A percentile compares a stretch with the other conserved stretches of the same genome.
These are phyloP conservation scores for Pipistrellus nathusii DNA, from an alignment of 2,797 vertebrate genomes.

Conservation along the genomic window DNA sequence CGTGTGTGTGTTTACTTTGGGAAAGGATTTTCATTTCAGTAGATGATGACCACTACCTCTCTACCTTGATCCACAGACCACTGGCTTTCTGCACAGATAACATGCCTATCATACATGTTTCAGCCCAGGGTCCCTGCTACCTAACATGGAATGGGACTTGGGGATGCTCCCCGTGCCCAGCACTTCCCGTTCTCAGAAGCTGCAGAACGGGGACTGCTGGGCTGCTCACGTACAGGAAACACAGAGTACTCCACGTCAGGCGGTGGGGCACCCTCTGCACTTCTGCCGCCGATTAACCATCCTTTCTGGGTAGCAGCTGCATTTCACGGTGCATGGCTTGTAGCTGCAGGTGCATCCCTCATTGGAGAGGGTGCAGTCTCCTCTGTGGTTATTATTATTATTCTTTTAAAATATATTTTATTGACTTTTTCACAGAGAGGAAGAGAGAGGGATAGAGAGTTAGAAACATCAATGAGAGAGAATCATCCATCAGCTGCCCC, in stretches of 20 bases:
- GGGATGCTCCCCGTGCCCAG: neutral
- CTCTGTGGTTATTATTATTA: neutral
- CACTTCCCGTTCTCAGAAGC: neutral
- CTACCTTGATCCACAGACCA: neutral
- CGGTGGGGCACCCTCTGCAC: no score
- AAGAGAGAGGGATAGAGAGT: no score
- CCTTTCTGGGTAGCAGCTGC: neutral
- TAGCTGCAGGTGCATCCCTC: neutral
- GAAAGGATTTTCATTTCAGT: neutral
- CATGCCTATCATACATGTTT: neutral
- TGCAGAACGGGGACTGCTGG: neutral
- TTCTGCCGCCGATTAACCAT: neutral
- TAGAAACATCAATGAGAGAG: no score
- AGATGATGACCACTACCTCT: neutral
- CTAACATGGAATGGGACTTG: neutral
- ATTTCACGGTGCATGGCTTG: neutral
- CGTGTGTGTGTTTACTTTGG: neutral
- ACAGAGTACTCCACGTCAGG: neutral
- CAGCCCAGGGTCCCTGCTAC: no score
- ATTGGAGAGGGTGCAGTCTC: neutral
- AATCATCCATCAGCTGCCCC: no score
- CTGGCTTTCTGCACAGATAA: neutral
- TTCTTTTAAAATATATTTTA: no score
- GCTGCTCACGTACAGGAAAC: neutral
- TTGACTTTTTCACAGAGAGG: no score